Evolutionary conservation across 2,888 invertebrate species (phyloP).

Genomic region (Ochropleura plecta): DNA sequence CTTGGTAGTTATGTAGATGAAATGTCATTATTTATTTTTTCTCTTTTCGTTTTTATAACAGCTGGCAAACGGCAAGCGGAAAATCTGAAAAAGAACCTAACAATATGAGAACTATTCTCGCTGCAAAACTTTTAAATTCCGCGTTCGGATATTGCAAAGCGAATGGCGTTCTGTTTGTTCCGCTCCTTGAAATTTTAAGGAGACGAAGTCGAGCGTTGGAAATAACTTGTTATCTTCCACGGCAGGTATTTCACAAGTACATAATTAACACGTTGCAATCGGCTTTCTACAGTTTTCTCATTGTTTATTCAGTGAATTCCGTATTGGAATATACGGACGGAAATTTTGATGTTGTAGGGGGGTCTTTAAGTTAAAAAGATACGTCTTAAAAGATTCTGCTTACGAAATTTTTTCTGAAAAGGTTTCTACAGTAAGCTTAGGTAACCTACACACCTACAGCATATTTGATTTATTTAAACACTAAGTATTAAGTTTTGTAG

Average conservation of each 20-base stretch:
- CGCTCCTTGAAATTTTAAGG: constrained; percentile 78
- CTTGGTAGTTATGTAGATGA: constrained; percentile 39
- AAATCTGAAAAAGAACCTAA: constrained; percentile 58
- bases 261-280: constrained; percentile 58
- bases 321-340: constrained; percentile 31
- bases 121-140: constrained; percentile 75
- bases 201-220: constrained; percentile 67
- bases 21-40: constrained; percentile 25
- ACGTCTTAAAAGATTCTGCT: neutral
- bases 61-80: constrained; percentile 55
- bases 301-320: constrained; percentile 36
- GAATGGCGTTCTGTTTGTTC: constrained; percentile 71
- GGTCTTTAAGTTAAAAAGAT: constrained; percentile 2
- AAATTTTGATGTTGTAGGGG: neutral
- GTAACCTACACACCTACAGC: neutral
- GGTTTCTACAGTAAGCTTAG: neutral
- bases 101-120: constrained; percentile 67
- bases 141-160: constrained; percentile 73
- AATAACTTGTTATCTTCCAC: constrained; percentile 57
- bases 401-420: neutral
- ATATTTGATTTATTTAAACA: neutral
- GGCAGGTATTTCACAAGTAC: constrained; percentile 58
- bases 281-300: constrained; percentile 47
- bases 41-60: constrained; percentile 45
- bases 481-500: neutral